A percentile compares a stretch with the other conserved stretches of the same genome.
These are phyloP conservation scores for Crotalus viridis DNA, from an alignment of 2,113 vertebrate genomes.

Conservation along the genomic window DNA sequence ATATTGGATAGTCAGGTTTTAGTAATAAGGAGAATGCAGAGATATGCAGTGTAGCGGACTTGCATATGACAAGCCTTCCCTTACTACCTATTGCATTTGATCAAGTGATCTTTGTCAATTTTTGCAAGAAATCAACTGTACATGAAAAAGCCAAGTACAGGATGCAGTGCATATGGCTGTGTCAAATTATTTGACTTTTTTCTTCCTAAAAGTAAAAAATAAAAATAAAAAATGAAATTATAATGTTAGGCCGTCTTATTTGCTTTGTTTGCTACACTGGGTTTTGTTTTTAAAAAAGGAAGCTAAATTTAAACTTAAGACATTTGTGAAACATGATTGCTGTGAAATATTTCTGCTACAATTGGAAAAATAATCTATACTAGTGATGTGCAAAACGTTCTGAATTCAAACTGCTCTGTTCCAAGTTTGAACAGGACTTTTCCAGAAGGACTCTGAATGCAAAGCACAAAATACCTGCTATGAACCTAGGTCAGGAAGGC, in stretches of 20 bases:
- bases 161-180: conserved; percentile 50
- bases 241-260: conserved; percentile 52
- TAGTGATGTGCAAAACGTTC: not conserved
- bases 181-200: conserved; percentile 23
- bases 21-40: not conserved
- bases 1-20: not conserved
- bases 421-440: not conserved
- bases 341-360: conserved; percentile 7
- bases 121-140: not conserved
- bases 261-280: not conserved
- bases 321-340: conserved; percentile 23
- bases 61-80: not conserved
- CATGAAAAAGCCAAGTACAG: conserved; percentile 28
- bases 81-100: not conserved
- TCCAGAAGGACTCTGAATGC: not conserved
- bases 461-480: not conserved
- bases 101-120: not conserved
- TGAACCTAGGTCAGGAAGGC: not conserved
- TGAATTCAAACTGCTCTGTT: not conserved
- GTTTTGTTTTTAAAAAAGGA: conserved; percentile 3
- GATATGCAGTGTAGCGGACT: not conserved
- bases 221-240: conserved; percentile 32
- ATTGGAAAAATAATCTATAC: not conserved
- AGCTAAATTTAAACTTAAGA: conserved; percentile 33
- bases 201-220: not conserved